phyloP scores from a whole-genome alignment of 1,140 invertebrate species.

The Drosophila novamexicana region DNA sequence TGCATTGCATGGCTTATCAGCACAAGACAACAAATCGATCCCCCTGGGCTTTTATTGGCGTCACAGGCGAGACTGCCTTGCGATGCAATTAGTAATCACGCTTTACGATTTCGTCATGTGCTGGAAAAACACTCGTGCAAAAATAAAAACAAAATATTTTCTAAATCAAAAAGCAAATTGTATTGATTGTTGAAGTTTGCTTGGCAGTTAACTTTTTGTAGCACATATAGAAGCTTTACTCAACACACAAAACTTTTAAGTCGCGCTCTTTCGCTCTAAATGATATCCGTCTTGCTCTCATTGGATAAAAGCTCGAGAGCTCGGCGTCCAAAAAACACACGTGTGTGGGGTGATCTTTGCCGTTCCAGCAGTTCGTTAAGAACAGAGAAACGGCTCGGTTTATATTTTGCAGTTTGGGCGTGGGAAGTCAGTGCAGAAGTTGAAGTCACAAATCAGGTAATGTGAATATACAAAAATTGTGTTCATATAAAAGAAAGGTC shows the following conservation, averaged over 20 bases:
- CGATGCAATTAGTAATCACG: constrained; percentile 41
- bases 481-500: background rate
- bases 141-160: constrained; percentile 3
- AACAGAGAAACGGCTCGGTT: constrained; percentile 33
- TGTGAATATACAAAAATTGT: background rate
- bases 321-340: constrained; percentile 25
- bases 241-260: constrained; percentile 35
- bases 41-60: constrained; percentile 55
- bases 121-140: constrained; percentile 45
- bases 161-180: background rate
- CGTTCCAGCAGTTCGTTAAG: constrained; percentile 28
- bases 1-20: constrained; percentile 51
- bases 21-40: constrained; percentile 40
- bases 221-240: constrained; percentile 28
- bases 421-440: constrained; percentile 15
- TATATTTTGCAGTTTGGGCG: constrained; percentile 14
- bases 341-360: constrained; percentile 32
- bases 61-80: constrained; percentile 41
- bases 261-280: constrained; percentile 25
- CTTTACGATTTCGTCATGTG: constrained; percentile 61
- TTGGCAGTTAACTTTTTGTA: constrained; percentile 16
- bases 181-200: background rate
- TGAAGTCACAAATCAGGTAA: constrained; percentile 46
- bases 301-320: constrained; percentile 53
- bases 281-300: background rate